Base-by-base conservation (phyloP, 2,113 vertebrate species). In the Atractosteus spatula region DNA sequence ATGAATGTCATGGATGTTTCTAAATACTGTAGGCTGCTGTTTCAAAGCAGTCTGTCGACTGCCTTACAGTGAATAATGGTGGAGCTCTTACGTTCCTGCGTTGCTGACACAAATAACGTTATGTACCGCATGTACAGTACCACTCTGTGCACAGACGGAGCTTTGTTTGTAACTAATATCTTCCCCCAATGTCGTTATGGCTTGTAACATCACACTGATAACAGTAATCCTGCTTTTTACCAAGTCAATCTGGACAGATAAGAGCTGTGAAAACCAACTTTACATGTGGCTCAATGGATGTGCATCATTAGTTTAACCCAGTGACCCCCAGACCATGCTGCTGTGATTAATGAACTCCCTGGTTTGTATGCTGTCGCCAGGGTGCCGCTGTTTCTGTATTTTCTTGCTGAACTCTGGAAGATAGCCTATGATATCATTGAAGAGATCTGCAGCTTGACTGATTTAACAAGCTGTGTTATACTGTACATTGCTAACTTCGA, bases 271-370 rank as follows among this genome's bases (percentile, higher is more conserved):
- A 78, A 44, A 72, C 77, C 69, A 68, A 77, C 78, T 70, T 71
- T 68, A 62, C 76, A 76, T 63, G 16, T 77, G 73, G 73, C 77
- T 76, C 79, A 85, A 79, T 81, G 85, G 81, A 81, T 82, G 78
- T 80, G 72, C 78, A 84, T 78, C 79, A 85, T 87, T 82, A 87
- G 72, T 56, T 79, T 84, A 74, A 75, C 68, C 70, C 66, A 63
- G 17, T 77, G 76, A 79, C 79, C 80, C 70, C 29, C 51, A 68
- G 72, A 73, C 79, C 59, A 80, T 70, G 80, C 80, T 71, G 70
- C 82, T 68, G 62, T 72, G 73, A 74, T 69, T 63, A 29, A 74
- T 69, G 73, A 68, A 44, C 16, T 41, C 69, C 45, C 47, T 56
- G 13, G 29, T 86, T 74, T 78, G 14, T 17, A 13, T 44, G 57